Conservation (phyloP, 1,140 invertebrate species). For the Drosophila lowei region DNA sequence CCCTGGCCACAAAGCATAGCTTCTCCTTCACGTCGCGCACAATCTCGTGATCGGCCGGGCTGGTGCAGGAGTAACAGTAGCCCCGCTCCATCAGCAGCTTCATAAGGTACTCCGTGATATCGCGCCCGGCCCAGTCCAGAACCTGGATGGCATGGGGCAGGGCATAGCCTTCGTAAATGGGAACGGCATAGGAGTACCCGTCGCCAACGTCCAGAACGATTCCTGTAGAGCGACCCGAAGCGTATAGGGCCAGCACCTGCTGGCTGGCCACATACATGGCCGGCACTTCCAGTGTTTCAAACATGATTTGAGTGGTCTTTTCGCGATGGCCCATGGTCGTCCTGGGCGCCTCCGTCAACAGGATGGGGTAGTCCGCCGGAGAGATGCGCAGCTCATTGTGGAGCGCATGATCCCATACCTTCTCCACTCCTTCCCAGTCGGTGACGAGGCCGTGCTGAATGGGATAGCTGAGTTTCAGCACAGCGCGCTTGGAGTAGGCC, state of each 20-base stretch:
- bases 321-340: constrained; percentile 91
- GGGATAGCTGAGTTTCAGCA: constrained; percentile 89
- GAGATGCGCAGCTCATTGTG: constrained; percentile 94
- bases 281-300: constrained; percentile 90
- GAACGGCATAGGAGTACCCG: constrained; percentile 93
- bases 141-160: constrained; percentile 91
- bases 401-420: constrained; percentile 91
- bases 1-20: constrained; percentile 90
- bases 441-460: constrained; percentile 92
- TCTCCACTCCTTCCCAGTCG: constrained; percentile 93
- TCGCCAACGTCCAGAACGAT: constrained; percentile 91
- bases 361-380: constrained; percentile 93
- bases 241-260: constrained; percentile 90
- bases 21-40: constrained; percentile 93
- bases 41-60: constrained; percentile 88
- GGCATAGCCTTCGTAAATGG: constrained; percentile 91
- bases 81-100: no score
- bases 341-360: constrained; percentile 92
- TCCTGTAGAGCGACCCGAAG: constrained; percentile 93
- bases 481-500: constrained; percentile 90
- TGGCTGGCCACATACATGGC: constrained; percentile 89
- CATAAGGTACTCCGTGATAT: constrained; percentile 86
- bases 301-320: constrained; percentile 93
- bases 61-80: no score
- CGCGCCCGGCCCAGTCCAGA: constrained; percentile 93